phyloP scores from a whole-genome alignment of 1,140 invertebrate genomes.

The Brachionus rubens region DNA sequence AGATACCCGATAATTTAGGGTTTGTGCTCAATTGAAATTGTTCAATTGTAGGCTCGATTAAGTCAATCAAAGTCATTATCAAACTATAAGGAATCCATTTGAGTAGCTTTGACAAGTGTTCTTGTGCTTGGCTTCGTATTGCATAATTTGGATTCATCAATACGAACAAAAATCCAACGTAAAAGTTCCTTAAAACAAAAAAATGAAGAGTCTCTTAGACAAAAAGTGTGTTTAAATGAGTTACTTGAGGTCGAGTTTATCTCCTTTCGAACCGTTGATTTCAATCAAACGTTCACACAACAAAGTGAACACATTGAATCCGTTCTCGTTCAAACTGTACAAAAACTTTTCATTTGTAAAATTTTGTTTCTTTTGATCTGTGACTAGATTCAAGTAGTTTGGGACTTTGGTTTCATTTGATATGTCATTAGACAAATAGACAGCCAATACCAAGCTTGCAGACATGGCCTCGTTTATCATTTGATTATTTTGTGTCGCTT shows the following conservation, averaged over 20 bases:
- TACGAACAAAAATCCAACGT: neutral
- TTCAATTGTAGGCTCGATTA: neutral
- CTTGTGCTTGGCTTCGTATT: neutral
- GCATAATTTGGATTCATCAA: neutral
- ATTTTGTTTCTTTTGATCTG: constrained; percentile 14
- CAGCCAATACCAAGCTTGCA: neutral
- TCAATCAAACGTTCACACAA: neutral
- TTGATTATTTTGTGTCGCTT: neutral
- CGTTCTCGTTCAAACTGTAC: neutral
- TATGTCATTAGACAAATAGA: neutral
- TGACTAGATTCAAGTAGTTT: neutral
- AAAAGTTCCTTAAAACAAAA: neutral
- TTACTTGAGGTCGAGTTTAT: constrained; percentile 34
- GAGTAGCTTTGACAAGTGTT: neutral
- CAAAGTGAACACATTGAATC: neutral
- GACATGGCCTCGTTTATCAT: constrained; percentile 4
- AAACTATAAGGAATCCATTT: neutral
- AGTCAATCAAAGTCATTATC: neutral
- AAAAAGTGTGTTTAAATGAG: neutral
- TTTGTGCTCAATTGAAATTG: neutral
- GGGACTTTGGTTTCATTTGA: neutral
- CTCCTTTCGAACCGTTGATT: neutral
- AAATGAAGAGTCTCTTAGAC: neutral
- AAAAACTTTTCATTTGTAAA: constrained; percentile 43
- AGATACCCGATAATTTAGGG: no score